phyloP scores from a whole-genome alignment of 2,797 vertebrate species.

The Rhinophrynus dorsalis region DNA sequence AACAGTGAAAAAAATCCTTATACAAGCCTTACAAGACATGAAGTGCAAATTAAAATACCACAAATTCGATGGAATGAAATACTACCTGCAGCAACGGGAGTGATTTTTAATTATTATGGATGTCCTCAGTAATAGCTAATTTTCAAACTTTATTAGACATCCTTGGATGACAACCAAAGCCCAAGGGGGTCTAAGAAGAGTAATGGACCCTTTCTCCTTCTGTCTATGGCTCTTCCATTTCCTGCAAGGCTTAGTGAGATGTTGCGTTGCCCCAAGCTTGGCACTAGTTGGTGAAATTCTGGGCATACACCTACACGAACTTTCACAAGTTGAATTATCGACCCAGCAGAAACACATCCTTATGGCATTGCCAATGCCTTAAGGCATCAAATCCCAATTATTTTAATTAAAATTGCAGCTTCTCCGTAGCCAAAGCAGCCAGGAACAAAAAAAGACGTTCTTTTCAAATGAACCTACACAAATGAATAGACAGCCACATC shows the following conservation, averaged over 20 bases:
- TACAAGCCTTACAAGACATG: too few species aligned
- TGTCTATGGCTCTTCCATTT: not conserved
- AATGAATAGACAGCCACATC: not conserved
- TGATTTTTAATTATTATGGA: not conserved
- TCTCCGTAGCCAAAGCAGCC: not conserved
- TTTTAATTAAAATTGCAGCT: constrained; percentile 5
- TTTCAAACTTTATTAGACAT: not conserved
- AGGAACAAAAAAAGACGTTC: not conserved
- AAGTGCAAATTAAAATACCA: too few species aligned
- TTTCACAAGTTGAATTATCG: not conserved
- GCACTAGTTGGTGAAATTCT: not conserved
- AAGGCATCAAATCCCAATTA: not conserved
- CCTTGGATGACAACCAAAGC: not conserved
- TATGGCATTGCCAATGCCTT: not conserved
- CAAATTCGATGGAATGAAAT: too few species aligned
- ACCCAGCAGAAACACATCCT: not conserved
- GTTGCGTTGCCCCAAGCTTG: not conserved
- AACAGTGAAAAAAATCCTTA: too few species aligned
- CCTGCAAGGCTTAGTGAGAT: not conserved
- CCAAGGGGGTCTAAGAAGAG: not conserved
- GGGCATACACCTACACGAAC: not conserved
- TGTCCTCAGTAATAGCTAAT: not conserved
- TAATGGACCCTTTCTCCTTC: not conserved
- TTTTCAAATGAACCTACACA: not conserved
- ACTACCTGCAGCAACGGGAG: not conserved